phyloP scores from a whole-genome alignment of 2,888 invertebrate genomes.

The Scaptomyza flava region DNA sequence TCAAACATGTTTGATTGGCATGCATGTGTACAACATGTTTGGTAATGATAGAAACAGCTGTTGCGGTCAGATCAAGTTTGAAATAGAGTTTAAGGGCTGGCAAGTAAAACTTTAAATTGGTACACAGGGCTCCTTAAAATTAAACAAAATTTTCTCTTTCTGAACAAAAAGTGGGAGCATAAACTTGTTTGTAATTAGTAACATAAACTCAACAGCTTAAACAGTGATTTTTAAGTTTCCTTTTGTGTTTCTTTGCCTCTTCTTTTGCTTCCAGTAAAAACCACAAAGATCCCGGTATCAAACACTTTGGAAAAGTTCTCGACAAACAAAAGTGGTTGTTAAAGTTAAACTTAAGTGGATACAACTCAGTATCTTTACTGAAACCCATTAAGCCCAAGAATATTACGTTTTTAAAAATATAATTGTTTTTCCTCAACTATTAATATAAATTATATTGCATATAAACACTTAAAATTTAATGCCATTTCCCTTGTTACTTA shows the following conservation, averaged over 20 bases:
- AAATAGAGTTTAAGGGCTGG: background rate
- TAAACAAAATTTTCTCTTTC: too few species aligned
- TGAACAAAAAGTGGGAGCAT: too few species aligned
- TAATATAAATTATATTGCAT: slow-evolving; percentile 11
- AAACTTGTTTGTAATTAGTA: background rate
- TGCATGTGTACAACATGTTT: slow-evolving; percentile 31
- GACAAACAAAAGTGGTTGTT: background rate
- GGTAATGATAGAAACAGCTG: background rate
- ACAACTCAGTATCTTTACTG: background rate
- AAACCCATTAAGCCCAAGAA: too few species aligned
- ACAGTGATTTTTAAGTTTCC: background rate
- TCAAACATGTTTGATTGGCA: slow-evolving; percentile 42
- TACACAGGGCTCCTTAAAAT: too few species aligned
- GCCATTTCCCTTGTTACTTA: slow-evolving; percentile 53
- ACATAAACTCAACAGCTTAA: background rate
- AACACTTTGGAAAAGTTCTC: slow-evolving; percentile 2
- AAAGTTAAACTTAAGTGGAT: too few species aligned
- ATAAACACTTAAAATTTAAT: background rate
- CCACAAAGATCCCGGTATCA: slow-evolving; percentile 4
- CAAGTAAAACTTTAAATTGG: background rate
- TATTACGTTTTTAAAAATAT: too few species aligned
- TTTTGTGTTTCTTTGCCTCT: background rate
- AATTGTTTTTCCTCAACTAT: background rate
- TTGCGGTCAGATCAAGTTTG: background rate
- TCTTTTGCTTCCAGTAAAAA: background rate